Base-by-base conservation (phyloP, 2,888 invertebrate species). In the Parapristionchus giblindavisi region DNA sequence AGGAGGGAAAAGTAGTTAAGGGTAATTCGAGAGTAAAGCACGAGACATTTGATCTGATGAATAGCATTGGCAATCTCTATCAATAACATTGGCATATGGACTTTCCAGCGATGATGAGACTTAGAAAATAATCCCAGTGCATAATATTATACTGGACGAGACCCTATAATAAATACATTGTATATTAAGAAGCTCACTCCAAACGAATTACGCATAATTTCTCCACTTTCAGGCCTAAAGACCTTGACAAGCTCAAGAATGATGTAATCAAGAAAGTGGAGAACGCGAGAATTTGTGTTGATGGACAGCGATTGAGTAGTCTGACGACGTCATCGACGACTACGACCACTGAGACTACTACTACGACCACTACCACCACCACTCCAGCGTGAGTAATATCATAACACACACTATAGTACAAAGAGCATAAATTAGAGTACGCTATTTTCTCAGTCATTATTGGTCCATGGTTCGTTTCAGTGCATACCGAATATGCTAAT, bases 261-360 rank as follows among this genome's bases (percentile, higher is more conserved):
- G 29, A 61, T 24, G 73, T 73, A 4, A 48, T 38, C 34, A 51
- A 36, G 73, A 61, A 51, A 38, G 73, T 73, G 4, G 73, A 73
- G 21, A n/a, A n/a, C 11, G 32, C 73, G n/a, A 27, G 73, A 32
- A 29, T 73, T 6, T 73, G 73, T 51, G 61, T 34, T 4, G 38
- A 73, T 60, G 73, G 73, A 29, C 24, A 73, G 73, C 27, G 73
- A 48, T 32, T 73, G 51, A 48, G 43, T 40, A 61, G 60, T 51
- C 34, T 61, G 34, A 71, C 76, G 24, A 58, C 70, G 38, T 56
- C 61, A n/a, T 24, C 72, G n/a, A 71, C 76, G 8, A 51, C 70
- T 34, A 29, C 73, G 27, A 65, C 76, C 1, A 40, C 38, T 3
- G 29, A 66, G 17, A 65, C 73, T 3, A 71, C 40, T 0, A 76